Percentiles rank a stretch among this genome's conserved stretches.
phyloP scores from a whole-genome alignment of 2,113 vertebrate genomes.

The Leiothrix lutea region DNA sequence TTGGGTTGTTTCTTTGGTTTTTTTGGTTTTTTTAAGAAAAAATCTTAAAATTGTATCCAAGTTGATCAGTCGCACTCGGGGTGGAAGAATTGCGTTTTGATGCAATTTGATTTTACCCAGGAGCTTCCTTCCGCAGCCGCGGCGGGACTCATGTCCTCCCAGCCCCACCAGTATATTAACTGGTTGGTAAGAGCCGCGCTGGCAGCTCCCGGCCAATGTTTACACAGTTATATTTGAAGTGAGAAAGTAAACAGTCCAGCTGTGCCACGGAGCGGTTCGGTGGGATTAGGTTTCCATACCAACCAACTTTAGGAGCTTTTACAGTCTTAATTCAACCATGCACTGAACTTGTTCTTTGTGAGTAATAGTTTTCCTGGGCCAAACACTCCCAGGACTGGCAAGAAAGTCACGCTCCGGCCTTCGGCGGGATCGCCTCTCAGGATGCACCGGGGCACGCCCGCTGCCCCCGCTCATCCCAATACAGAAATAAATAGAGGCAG shows the following conservation, averaged over 20 bases:
- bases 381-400: neutral
- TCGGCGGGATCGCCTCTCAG: neutral
- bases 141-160: conserved; percentile 22
- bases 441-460: neutral
- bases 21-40: neutral
- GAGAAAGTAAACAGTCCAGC: conserved; percentile 77
- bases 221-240: conserved; percentile 76
- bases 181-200: conserved; percentile 48
- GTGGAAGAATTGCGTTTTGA: neutral
- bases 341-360: conserved; percentile 71
- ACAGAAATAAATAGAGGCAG: neutral
- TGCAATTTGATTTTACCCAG: conserved; percentile 25
- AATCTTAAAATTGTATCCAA: conserved; percentile 25
- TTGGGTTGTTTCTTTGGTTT: no score
- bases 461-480: neutral
- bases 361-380: conserved; percentile 58
- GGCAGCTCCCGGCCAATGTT: conserved; percentile 70
- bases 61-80: neutral
- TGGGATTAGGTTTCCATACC: conserved; percentile 77
- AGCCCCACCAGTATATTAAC: conserved; percentile 54
- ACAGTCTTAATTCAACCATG: conserved; percentile 72
- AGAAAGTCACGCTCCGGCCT: neutral
- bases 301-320: conserved; percentile 72
- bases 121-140: neutral
- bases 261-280: conserved; percentile 63